Conservation (phyloP, 2,113 vertebrate species). For the Panthera uncia region DNA sequence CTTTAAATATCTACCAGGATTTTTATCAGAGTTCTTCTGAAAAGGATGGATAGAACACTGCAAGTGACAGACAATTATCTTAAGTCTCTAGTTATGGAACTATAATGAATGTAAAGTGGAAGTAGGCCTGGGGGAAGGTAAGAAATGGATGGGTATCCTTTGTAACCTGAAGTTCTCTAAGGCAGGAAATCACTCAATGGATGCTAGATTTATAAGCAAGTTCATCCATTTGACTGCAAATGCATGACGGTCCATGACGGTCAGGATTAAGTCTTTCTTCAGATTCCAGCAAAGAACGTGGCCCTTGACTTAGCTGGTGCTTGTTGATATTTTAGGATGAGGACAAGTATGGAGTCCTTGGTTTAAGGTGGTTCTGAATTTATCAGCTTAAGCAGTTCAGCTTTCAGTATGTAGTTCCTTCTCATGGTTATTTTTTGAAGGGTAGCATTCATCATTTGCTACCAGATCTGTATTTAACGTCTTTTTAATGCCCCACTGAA, state of each 20-base stretch:
- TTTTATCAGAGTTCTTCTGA: not conserved
- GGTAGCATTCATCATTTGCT: not conserved
- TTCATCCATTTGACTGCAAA: not conserved
- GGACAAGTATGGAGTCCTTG: not conserved
- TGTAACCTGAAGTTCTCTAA: not conserved
- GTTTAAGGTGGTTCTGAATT: not conserved
- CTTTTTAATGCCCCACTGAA: not conserved
- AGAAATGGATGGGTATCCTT: constrained; percentile 27
- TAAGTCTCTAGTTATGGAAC: not conserved
- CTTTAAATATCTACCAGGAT: not conserved
- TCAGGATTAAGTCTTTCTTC: not conserved
- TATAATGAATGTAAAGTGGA: not conserved
- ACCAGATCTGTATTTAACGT: not conserved
- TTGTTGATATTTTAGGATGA: not conserved
- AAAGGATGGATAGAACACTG: not conserved
- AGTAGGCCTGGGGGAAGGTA: not conserved
- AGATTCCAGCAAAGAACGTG: not conserved
- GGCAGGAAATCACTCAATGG: not conserved
- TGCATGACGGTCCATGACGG: not conserved
- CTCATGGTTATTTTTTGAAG: constrained; percentile 40
- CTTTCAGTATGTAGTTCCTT: not conserved
- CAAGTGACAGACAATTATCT: not conserved
- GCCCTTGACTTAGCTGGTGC: not conserved
- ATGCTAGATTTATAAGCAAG: not conserved
- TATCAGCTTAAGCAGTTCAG: not conserved